These are phyloP conservation scores for Drosophila vallismaia DNA, from an alignment of 2,888 invertebrate genomes.

Conservation along the genomic window DNA sequence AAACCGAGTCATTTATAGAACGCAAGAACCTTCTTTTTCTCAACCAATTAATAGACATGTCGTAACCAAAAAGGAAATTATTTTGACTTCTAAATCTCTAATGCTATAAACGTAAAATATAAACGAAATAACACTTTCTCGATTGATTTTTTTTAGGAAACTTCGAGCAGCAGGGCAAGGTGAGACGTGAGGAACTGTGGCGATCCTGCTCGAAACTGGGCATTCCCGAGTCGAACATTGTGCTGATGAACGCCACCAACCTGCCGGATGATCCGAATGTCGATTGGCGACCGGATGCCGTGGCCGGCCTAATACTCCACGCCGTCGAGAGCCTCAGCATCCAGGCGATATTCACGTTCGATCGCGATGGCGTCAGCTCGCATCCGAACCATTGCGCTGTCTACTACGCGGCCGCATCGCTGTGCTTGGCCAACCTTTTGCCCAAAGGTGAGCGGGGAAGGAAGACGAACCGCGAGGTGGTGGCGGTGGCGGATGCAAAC, in stretches of 20 bases:
- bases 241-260: slow-evolving; percentile 88
- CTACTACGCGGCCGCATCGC: slow-evolving; percentile 91
- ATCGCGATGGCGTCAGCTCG: slow-evolving; percentile 95
- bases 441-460: slow-evolving; percentile 87
- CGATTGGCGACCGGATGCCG: slow-evolving; percentile 90
- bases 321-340: slow-evolving; percentile 90
- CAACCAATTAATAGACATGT: neutral
- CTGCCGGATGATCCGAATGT: slow-evolving; percentile 90
- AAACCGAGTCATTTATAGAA: slow-evolving; percentile 1
- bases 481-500: slow-evolving; percentile 46
- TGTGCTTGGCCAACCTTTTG: slow-evolving; percentile 90
- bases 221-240: slow-evolving; percentile 90
- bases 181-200: slow-evolving; percentile 92
- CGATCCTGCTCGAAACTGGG: slow-evolving; percentile 92
- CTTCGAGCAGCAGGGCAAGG: slow-evolving; percentile 86
- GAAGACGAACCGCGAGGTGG: slow-evolving; percentile 14
- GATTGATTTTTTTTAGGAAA: slow-evolving; percentile 85
- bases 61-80: neutral
- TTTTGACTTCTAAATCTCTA: neutral
- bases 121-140: no score
- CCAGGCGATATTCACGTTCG: slow-evolving; percentile 96
- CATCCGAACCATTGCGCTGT: slow-evolving; percentile 96
- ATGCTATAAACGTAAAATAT: no score
- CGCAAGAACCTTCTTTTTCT: neutral
- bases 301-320: slow-evolving; percentile 87